phyloP scores from a whole-genome alignment of 2,888 invertebrate species.

The Galerucella nymphaeae region DNA sequence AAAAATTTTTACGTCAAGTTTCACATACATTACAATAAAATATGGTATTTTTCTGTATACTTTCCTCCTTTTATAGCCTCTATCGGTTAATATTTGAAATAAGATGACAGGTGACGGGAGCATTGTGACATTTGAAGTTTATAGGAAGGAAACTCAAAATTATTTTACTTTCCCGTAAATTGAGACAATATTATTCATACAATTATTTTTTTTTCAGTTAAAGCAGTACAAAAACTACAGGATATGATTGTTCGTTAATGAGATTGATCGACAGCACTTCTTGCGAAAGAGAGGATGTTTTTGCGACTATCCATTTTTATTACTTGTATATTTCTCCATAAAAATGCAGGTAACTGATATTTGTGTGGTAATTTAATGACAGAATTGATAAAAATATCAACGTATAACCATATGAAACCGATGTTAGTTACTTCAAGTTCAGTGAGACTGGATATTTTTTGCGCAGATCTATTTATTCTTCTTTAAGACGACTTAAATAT shows the following conservation, averaged over 20 bases:
- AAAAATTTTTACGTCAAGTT: too few species aligned
- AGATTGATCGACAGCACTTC: conserved; percentile 10
- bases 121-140: too few species aligned
- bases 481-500: not conserved
- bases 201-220: conserved; percentile 8
- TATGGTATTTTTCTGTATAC: too few species aligned
- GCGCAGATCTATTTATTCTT: not conserved
- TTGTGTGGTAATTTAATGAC: conserved; percentile 18
- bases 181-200: not conserved
- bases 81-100: too few species aligned
- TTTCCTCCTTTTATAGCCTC: too few species aligned
- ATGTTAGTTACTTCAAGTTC: not conserved
- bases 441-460: not conserved
- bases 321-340: conserved; percentile 23
- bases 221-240: not conserved
- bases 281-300: conserved; percentile 26
- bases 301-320: conserved; percentile 24
- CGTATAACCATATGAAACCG: not conserved
- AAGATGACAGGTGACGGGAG: too few species aligned
- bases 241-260: conserved; percentile 24
- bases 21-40: too few species aligned
- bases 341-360: conserved; percentile 26
- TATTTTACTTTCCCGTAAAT: not conserved
- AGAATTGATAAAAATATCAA: not conserved
- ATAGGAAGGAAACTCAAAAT: too few species aligned